Conservation (phyloP, 2,797 vertebrate species). For the Sebastes hubbsi region DNA sequence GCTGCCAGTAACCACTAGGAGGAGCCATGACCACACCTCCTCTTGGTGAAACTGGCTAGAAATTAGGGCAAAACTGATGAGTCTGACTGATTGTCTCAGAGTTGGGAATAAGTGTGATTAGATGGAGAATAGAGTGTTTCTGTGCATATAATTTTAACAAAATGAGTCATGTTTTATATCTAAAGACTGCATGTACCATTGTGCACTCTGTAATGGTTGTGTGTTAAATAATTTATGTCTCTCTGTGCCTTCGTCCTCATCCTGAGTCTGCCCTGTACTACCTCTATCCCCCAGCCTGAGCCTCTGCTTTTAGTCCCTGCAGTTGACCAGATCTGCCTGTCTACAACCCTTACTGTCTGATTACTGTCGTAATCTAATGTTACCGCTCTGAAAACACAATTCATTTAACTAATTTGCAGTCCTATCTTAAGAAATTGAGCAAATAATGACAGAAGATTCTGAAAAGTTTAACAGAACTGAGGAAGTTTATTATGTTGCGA, state of each 20-base stretch:
- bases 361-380: not conserved
- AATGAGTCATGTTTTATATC: not conserved
- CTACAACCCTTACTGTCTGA: not conserved
- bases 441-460: not conserved
- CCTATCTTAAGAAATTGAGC: constrained; percentile 1
- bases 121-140: not conserved
- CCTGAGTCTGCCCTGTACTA: not conserved
- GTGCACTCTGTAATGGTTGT: constrained; percentile 27
- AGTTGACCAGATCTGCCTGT: not conserved
- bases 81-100: constrained; percentile 9
- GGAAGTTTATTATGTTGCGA: not conserved
- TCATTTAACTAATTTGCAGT: not conserved
- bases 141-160: not conserved
- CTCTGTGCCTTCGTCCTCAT: constrained; percentile 2
- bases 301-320: not conserved
- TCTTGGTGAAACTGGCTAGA: constrained; percentile 4
- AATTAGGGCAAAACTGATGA: constrained; percentile 35
- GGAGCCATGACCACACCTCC: constrained; percentile 69
- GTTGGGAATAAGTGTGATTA: not conserved
- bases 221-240: constrained; percentile 55
- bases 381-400: not conserved
- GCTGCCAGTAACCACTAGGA: constrained; percentile 68
- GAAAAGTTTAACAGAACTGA: not conserved
- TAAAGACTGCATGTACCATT: constrained; percentile 11
- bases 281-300: not conserved